Base-by-base conservation (phyloP, 1,140 invertebrate species). In the Micrasema longulum region DNA sequence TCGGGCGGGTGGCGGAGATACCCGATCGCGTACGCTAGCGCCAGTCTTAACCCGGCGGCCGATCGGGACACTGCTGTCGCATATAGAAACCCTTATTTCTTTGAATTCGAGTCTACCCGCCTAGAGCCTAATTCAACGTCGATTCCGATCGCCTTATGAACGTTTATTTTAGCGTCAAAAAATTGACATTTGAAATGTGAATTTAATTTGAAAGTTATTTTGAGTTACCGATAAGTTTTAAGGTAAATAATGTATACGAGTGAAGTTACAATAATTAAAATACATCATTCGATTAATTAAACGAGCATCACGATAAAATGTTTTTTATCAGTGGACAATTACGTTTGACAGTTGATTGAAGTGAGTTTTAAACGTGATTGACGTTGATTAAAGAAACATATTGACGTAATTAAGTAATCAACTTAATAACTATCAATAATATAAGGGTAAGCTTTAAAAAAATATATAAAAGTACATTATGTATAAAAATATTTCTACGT, bases 21-120 rank as follows among this genome's bases (percentile, higher is more conserved):
- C 50, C 50, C 55, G 55, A 60, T 14, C 55, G n/a, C 38, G 55
- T 16, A 36, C 63, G 62, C 62, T 64, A 66, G 65, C 65, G 65
- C 65, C 65, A 67, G 65, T 67, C 65, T 67, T 36, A 12, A 41
- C 52, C 65, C 65, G 65, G 52, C 65, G 65, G 65, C 65, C 16
- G 38, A 18, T 26, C 65, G 50, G 65, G 50, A 23, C 35, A 68
- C 50, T 57, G 14, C 65, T 67, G 35, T 12, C 47, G 38, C 31
- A 26, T 5, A 36, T 60, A 9, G 35, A 38, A 18, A 23, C 16
- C n/a, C 16, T 22, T 20, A 11, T 48, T 20, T 16, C 47, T 48
- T 22, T 48, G 9, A 1, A 11, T 10, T 18, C 35, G 36, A 38
- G 36, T 12, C 23, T 2, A 60, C 55, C 55, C 36, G 20, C 55